phyloP scores from a whole-genome alignment of 2,888 invertebrate genomes.

The Eurois occulta region DNA sequence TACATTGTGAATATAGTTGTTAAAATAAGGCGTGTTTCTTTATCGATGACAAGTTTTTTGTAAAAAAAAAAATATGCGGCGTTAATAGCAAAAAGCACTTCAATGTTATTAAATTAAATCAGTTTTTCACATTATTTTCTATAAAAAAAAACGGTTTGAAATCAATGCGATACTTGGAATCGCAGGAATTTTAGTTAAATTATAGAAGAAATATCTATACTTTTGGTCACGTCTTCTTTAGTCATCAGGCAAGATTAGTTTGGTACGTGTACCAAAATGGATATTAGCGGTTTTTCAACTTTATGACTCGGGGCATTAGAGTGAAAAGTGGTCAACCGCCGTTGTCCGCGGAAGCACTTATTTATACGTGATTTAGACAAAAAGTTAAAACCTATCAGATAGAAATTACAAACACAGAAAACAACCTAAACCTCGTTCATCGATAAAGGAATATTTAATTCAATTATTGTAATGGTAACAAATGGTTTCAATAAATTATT shows the following conservation, averaged over 20 bases:
- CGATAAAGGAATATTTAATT: slow-evolving; percentile 51
- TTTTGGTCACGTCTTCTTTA: slow-evolving; percentile 2
- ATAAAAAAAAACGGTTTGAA: background rate
- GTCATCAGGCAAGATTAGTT: background rate
- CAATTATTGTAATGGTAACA: slow-evolving; percentile 46
- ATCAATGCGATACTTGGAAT: background rate
- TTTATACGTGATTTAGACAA: background rate
- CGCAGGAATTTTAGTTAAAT: background rate
- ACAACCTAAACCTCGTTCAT: slow-evolving; percentile 35
- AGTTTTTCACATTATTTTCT: background rate
- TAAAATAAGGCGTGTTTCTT: slow-evolving; percentile 46
- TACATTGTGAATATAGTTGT: slow-evolving; percentile 63
- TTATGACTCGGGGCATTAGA: background rate
- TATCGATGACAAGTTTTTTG: slow-evolving; percentile 46
- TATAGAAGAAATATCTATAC: background rate
- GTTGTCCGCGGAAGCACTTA: background rate
- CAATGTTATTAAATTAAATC: background rate
- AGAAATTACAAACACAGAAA: background rate
- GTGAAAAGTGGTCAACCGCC: background rate
- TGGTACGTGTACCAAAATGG: background rate
- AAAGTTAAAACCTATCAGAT: background rate
- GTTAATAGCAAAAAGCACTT: too few species aligned
- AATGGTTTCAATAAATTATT: slow-evolving; percentile 27
- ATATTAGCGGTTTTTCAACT: background rate
- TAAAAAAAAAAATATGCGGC: too few species aligned